Evolutionary conservation across 1,140 invertebrate species (phyloP), one percentile per base, ranked within the genome.

Genomic region (Babylonia areolata): DNA sequence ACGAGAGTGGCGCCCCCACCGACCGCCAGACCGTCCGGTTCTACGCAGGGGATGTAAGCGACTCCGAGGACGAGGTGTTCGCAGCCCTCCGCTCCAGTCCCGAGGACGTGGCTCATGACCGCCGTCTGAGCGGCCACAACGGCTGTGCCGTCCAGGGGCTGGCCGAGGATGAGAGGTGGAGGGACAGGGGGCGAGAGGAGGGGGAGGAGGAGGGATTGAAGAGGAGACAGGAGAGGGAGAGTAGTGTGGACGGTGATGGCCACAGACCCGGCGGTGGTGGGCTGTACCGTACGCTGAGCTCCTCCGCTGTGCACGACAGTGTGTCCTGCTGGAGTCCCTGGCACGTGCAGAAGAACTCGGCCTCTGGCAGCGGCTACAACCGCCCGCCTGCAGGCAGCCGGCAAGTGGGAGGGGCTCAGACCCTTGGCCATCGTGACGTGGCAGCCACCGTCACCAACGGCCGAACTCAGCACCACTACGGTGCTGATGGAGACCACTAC

Each of bases 271-370:
- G 51, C 15, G 86, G 78, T 23, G 78, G 80, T 54, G 81, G 86
- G 81, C 54, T 83, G 84, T 81, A 89, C 73, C 82, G 89, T 20
- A 90, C 90, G n/a, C 89, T 89, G 42, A 91, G 90, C 85, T 86
- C 90, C 23, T 91, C 90, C 20, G 86, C 89, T 31, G 86, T 91
- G 31, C 89, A 91, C 46, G 90, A 91, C 37, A 75, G 58, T 5
- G 15, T 64, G 58, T 12, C 58, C 15, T 64, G 15, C 20, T 64
- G 58, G 58, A 64, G 28, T 12, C 58, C 15, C 58, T 64, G 58
- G 58, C 28, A 12, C 15, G 58, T 23, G 58, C 58, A 64, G 58
- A n/a, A 64, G 12, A 23, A 64, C 58, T 23, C 28, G 12, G 20
- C 58, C 2, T 64, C 58, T 23, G 15, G 15, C 58, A 64, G 28